Percentiles rank a stretch among this genome's conserved stretches.
Conservation (phyloP, 1,140 invertebrate genomes). For the Aphis gossypii region DNA sequence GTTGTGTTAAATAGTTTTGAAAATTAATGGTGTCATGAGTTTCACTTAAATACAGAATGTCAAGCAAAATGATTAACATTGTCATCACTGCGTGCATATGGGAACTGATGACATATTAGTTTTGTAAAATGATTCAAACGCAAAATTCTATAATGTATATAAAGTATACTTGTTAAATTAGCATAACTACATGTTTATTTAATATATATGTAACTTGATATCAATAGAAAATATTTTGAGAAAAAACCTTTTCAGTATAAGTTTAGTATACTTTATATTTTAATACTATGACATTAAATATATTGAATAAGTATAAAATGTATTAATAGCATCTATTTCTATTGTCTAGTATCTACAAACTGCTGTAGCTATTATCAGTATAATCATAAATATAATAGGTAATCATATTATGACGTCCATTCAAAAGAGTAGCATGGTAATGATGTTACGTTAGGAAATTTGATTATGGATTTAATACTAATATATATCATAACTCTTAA, state of each 20-base stretch:
- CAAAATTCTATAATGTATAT: constrained; percentile 7
- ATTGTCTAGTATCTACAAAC: neutral
- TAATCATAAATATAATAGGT: neutral
- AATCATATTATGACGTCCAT: neutral
- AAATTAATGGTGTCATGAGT: constrained; percentile 1
- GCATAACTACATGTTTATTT: neutral
- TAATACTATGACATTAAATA: neutral
- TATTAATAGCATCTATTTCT: neutral
- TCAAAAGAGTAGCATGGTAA: neutral
- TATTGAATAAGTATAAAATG: neutral
- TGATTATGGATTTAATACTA: neutral
- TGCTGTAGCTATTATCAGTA: neutral
- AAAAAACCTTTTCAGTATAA: neutral
- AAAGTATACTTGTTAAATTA: neutral
- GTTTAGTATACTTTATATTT: neutral
- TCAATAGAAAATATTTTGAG: neutral
- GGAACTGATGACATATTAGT: constrained; percentile 25
- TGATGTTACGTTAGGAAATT: neutral
- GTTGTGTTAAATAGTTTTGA: constrained; percentile 24
- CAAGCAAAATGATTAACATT: constrained; percentile 24
- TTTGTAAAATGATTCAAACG: constrained; percentile 21
- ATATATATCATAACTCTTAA: neutral
- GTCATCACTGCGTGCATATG: neutral
- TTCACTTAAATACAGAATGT: constrained; percentile 15
- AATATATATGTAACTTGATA: constrained; percentile 19